A percentile compares a stretch with the other conserved stretches of the same genome.
phyloP scores from a whole-genome alignment of 2,888 invertebrate genomes.

The Odontocerum albicorne region DNA sequence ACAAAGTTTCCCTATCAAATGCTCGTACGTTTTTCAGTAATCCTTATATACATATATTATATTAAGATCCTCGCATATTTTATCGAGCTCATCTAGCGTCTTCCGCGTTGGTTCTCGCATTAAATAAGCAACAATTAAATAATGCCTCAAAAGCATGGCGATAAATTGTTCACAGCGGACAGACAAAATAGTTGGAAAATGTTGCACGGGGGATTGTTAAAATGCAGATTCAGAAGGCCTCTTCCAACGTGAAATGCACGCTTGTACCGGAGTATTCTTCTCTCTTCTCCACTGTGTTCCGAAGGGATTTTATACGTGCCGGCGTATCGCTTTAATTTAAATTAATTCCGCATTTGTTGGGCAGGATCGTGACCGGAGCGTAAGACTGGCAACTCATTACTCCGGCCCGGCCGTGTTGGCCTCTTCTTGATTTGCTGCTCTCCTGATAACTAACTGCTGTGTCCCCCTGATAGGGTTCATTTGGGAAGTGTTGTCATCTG shows the following conservation, averaged over 20 bases:
- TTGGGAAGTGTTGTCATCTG: conserved; percentile 20
- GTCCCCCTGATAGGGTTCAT: conserved; percentile 12
- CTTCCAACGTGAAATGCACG: conserved; percentile 25
- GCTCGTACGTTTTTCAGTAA: too few species aligned
- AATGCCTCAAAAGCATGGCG: background rate
- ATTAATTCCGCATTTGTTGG: conserved; percentile 35
- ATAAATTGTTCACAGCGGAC: conserved; percentile 14
- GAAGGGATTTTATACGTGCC: conserved; percentile 26
- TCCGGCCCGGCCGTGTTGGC: conserved; percentile 19
- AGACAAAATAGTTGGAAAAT: conserved; percentile 14
- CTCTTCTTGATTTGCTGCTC: conserved; percentile 27
- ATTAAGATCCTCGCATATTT: too few species aligned
- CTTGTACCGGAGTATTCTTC: background rate
- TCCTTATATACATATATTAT: too few species aligned
- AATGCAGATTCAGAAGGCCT: conserved; percentile 11
- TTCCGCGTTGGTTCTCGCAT: too few species aligned
- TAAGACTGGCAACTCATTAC: conserved; percentile 26
- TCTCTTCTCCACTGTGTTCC: background rate
- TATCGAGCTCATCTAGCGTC: too few species aligned
- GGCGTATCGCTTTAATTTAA: conserved; percentile 32
- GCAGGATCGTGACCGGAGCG: conserved; percentile 31
- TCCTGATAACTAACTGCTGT: conserved; percentile 13
- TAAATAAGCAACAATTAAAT: conserved; percentile 9
- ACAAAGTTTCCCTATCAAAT: too few species aligned
- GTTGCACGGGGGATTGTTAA: conserved; percentile 11